A percentile compares a stretch with the other conserved stretches of the same genome.
phyloP scores from a whole-genome alignment of 2,113 vertebrate genomes.

The Callospermophilus lateralis region DNA sequence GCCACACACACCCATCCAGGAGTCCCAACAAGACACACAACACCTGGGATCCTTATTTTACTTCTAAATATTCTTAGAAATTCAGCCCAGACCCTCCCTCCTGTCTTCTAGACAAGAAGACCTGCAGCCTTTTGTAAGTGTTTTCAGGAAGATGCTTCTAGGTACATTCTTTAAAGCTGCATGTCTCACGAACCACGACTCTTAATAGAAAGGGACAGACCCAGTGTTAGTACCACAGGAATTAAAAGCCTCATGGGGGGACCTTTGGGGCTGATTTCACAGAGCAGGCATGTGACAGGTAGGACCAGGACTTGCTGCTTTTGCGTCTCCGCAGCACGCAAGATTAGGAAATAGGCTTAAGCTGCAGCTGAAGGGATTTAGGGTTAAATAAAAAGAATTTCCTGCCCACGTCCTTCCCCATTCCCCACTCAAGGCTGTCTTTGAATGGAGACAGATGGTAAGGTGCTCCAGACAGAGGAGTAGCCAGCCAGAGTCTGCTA shows the following conservation, averaged over 20 bases:
- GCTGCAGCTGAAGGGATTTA: background rate
- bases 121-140: background rate
- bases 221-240: background rate
- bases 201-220: background rate
- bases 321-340: background rate
- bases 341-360: background rate
- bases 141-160: background rate
- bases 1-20: background rate
- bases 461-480: background rate
- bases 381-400: slow-evolving; percentile 49
- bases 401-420: background rate
- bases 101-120: background rate
- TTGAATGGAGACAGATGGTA: background rate
- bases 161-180: background rate
- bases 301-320: background rate
- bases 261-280: accelerated
- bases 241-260: accelerated
- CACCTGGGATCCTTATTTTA: too few relatives aligned
- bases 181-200: background rate
- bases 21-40: background rate
- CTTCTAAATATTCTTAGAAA: background rate
- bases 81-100: background rate
- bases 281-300: background rate
- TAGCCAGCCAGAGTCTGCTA: background rate
- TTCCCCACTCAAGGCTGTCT: background rate